These are phyloP conservation scores for Hirtodrosophila alboralis DNA, from an alignment of 2,888 invertebrate genomes.

Conservation along the genomic window DNA sequence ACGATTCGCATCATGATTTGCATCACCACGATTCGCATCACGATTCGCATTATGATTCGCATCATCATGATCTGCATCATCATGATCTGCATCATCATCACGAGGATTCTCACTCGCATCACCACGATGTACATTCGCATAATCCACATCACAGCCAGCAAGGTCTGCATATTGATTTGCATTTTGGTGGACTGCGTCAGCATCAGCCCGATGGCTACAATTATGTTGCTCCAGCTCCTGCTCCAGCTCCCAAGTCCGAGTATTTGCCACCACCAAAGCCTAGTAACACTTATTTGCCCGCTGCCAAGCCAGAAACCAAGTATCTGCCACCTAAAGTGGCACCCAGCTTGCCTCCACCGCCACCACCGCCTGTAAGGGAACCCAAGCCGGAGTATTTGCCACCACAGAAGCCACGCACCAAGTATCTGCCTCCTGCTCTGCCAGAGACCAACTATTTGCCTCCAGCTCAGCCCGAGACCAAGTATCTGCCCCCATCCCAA, in stretches of 20 bases:
- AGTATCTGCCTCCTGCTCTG: too few species aligned
- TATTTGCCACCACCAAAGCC: conserved; percentile 46
- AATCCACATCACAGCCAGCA: conserved; percentile 7
- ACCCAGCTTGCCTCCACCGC: conserved; percentile 64
- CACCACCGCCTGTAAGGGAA: conserved; percentile 56
- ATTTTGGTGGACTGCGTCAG: conserved; percentile 15
- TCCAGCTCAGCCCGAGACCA: conserved; percentile 23
- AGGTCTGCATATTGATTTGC: conserved; percentile 30
- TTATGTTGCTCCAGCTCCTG: conserved; percentile 43
- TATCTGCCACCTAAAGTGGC: conserved; percentile 68
- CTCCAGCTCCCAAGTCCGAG: conserved; percentile 31
- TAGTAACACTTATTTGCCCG: conserved; percentile 48
- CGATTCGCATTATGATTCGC: conserved; percentile 39
- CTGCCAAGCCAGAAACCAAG: conserved; percentile 40
- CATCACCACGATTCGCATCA: conserved; percentile 16
- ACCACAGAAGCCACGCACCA: conserved; percentile 50
- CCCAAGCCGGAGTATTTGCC: conserved; percentile 54
- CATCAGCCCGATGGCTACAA: conserved; percentile 53
- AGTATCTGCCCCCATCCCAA: conserved; percentile 32
- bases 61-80: not conserved
- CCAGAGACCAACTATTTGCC: too few species aligned
- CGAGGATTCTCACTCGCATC: not conserved
- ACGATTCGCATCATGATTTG: conserved; percentile 11
- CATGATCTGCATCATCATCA: conserved; percentile 9
- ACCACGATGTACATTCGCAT: too few species aligned